Evolutionary conservation across 2,888 invertebrate species (phyloP).

Genomic region (Acanthosepion lycidas): DNA sequence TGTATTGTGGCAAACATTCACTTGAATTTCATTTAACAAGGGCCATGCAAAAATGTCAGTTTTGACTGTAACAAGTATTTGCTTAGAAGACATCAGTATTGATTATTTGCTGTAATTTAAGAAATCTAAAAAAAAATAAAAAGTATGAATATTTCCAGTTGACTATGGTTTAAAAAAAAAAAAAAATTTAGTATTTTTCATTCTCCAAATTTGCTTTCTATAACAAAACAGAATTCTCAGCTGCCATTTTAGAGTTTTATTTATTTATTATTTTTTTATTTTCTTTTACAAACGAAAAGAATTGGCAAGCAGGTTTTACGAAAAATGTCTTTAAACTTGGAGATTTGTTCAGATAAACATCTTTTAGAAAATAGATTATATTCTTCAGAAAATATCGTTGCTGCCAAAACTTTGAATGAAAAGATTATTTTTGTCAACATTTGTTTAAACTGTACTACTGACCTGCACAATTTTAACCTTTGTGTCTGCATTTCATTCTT

Average conservation of each 20-base stretch:
- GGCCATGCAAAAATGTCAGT: constrained; percentile 2
- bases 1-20: not conserved
- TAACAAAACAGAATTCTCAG: constrained; percentile 6
- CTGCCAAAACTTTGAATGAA: not conserved
- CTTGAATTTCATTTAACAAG: not conserved
- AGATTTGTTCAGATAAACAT: constrained; percentile 9
- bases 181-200: not conserved
- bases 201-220: constrained; percentile 3
- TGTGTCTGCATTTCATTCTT: too few relatives aligned
- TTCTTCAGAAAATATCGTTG: not conserved
- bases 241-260: not conserved
- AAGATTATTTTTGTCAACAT: not conserved
- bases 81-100: not conserved
- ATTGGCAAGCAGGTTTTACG: not conserved
- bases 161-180: not conserved
- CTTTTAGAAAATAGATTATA: not conserved
- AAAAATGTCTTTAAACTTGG: not conserved
- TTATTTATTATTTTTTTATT: not conserved
- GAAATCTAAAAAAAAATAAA: not conserved
- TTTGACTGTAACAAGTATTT: constrained; percentile 16
- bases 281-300: not conserved
- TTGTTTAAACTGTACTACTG: not conserved
- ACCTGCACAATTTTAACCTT: too few relatives aligned
- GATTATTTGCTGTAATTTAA: not conserved
- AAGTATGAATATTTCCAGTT: not conserved